A percentile compares a stretch with the other conserved stretches of the same genome.
Conservation (phyloP, 1,140 invertebrate genomes). For the Papilio polyxenes region DNA sequence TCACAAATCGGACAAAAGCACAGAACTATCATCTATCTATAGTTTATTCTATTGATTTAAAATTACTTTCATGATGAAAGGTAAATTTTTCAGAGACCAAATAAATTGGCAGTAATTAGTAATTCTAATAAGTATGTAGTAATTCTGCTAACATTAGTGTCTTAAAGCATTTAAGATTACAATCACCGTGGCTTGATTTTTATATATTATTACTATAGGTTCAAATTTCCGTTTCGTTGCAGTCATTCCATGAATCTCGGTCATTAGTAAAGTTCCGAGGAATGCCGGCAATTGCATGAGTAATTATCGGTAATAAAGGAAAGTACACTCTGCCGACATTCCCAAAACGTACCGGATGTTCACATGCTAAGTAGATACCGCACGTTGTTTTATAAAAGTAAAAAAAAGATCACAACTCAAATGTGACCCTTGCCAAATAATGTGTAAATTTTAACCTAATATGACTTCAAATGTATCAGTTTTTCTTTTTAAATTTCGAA, state of each 20-base stretch:
- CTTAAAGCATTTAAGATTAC: background rate
- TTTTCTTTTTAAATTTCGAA: too few relatives aligned
- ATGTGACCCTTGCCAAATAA: too few relatives aligned
- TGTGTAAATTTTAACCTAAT: background rate
- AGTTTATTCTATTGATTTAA: too few relatives aligned
- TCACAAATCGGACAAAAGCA: background rate
- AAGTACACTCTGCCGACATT: constrained; percentile 6
- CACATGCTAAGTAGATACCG: constrained; percentile 5
- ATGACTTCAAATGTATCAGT: background rate
- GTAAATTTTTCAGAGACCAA: too few relatives aligned
- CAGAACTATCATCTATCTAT: background rate
- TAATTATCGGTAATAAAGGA: constrained; percentile 30
- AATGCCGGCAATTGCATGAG: constrained; percentile 8
- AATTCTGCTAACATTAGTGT: too few relatives aligned
- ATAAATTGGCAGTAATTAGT: too few relatives aligned
- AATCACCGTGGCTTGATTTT: background rate
- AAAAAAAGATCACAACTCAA: background rate
- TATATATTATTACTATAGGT: background rate
- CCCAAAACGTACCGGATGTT: constrained; percentile 33
- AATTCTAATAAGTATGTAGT: too few relatives aligned
- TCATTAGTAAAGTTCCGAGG: constrained; percentile 24
- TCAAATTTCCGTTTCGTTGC: background rate
- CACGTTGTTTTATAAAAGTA: background rate
- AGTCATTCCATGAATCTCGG: constrained; percentile 21
- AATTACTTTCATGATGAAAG: too few relatives aligned